Evolutionary conservation across 2,797 vertebrate genomes (phyloP), one percentile per base, ranked within the genome.

Genomic region (Spinibarbus caldwelli): DNA sequence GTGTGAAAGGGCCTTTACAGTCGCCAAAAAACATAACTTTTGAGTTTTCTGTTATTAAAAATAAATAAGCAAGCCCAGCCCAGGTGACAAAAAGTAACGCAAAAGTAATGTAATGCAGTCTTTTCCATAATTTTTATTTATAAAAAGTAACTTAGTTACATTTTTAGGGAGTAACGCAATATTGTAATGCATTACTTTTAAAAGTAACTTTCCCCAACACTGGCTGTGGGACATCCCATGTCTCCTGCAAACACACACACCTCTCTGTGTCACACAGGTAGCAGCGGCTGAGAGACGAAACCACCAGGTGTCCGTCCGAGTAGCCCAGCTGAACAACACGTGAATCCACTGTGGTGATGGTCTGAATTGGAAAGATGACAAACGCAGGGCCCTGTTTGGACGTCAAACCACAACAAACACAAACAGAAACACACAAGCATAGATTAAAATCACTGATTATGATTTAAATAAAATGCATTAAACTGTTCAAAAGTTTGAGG

Each of bases 301-400:
- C 94, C 83, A 99, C 95, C 54, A 99, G 93, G 62, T 96, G 96
- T 80, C 97, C 97, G 52, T 99, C 98, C 90, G 96, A 93, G 91
- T 96, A 99, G 86, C 98, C 97, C 62, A 99, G 95, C 91, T 99
- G 98, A 89, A 99, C 97, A n/a, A 99, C 96, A 31, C 93, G 95
- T 36, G 98, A 99, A 92, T 99, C 98, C 26, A 99, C 97, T 0
- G 95, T 98, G 64, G 96, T 98, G 93, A 99, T 94, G 29, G 97
- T 97, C 93, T 99, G 98, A 89, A 99, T 95, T 8, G 98, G 97
- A 93, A 99, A 99, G 90, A 99, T 98, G 84, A 99, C 97, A 88
- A 99, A 99, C 66, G 94, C 91, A 82, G 97, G 94, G 36, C 96
- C 97, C 98, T 99, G 85, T 34, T 57, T 85, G 23, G 84, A 75